These are phyloP conservation scores for Papilio machaon DNA, from an alignment of 1,140 invertebrate species.

Conservation along the genomic window DNA sequence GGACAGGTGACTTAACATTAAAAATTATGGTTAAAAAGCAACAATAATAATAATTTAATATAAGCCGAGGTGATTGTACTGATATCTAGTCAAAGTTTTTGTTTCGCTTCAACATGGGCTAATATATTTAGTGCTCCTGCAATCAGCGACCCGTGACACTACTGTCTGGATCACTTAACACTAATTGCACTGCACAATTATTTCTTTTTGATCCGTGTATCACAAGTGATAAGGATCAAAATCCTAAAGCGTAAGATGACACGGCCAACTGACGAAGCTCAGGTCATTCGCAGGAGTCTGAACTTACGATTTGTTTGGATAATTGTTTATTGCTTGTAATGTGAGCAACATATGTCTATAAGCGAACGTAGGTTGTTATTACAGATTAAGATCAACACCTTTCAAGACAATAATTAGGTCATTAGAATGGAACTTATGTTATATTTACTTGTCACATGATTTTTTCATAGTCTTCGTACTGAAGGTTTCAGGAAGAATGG, in stretches of 20 bases:
- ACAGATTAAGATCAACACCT: conserved; percentile 60
- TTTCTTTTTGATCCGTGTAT: conserved; percentile 5
- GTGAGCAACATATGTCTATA: conserved; percentile 52
- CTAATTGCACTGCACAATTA: conserved; percentile 24
- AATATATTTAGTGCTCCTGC: conserved; percentile 26
- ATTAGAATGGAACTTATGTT: conserved; percentile 43
- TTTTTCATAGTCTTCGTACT: background rate
- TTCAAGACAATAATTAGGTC: conserved; percentile 59
- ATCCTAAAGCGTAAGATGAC: background rate
- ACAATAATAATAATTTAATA: background rate
- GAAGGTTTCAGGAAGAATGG: background rate
- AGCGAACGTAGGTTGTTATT: conserved; percentile 42
- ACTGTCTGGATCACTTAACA: conserved; percentile 35
- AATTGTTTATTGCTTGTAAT: conserved; percentile 48
- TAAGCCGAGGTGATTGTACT: background rate
- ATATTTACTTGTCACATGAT: background rate
- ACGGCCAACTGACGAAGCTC: conserved; percentile 12
- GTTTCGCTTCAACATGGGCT: background rate
- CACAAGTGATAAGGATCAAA: background rate
- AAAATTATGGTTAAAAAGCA: background rate
- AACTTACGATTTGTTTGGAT: conserved; percentile 52
- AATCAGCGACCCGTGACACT: conserved; percentile 32
- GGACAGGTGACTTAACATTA: background rate
- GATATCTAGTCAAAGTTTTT: conserved; percentile 9
- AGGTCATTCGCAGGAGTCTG: conserved; percentile 58